phyloP scores from a whole-genome alignment of 1,140 invertebrate genomes.

The Brachionus plicatilis region DNA sequence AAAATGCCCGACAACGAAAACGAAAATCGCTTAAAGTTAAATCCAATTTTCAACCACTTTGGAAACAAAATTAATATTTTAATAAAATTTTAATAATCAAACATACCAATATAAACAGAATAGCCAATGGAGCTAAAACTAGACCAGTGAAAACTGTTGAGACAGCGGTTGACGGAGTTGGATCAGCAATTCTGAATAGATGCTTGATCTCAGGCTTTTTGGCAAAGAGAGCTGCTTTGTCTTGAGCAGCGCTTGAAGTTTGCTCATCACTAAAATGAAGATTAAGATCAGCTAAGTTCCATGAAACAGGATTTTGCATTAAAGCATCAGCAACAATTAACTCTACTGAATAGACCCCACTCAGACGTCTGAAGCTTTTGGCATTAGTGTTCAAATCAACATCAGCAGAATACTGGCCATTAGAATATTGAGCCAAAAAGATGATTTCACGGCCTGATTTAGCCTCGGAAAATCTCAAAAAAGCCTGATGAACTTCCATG shows the following conservation, averaged over 20 bases:
- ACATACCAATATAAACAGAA: slow-evolving; percentile 64
- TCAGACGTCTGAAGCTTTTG: slow-evolving; percentile 71
- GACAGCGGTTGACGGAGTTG: slow-evolving; percentile 74
- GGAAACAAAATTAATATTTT: slow-evolving; percentile 41
- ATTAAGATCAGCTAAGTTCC: slow-evolving; percentile 62
- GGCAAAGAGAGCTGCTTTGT: slow-evolving; percentile 57
- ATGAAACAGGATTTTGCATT: slow-evolving; percentile 79
- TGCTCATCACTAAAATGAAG: slow-evolving; percentile 40
- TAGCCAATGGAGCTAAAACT: slow-evolving; percentile 69
- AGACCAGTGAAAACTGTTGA: slow-evolving; percentile 83
- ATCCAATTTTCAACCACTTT: slow-evolving; percentile 77
- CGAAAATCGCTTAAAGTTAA: slow-evolving; percentile 80
- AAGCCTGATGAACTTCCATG: slow-evolving; percentile 81
- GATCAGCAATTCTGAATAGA: slow-evolving; percentile 83
- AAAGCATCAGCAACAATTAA: slow-evolving; percentile 83
- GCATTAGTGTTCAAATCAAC: slow-evolving; percentile 61
- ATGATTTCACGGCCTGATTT: slow-evolving; percentile 74
- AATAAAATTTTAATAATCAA: slow-evolving; percentile 10
- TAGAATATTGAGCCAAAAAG: slow-evolving; percentile 87
- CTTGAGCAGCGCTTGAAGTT: slow-evolving; percentile 44
- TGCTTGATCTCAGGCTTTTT: slow-evolving; percentile 82
- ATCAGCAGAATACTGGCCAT: slow-evolving; percentile 61
- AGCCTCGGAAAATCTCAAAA: slow-evolving; percentile 69
- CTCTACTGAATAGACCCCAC: slow-evolving; percentile 74
- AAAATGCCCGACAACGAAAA: slow-evolving; percentile 70